Conservation (phyloP, 1,140 invertebrate genomes). For the Ganaspis sp. region DNA sequence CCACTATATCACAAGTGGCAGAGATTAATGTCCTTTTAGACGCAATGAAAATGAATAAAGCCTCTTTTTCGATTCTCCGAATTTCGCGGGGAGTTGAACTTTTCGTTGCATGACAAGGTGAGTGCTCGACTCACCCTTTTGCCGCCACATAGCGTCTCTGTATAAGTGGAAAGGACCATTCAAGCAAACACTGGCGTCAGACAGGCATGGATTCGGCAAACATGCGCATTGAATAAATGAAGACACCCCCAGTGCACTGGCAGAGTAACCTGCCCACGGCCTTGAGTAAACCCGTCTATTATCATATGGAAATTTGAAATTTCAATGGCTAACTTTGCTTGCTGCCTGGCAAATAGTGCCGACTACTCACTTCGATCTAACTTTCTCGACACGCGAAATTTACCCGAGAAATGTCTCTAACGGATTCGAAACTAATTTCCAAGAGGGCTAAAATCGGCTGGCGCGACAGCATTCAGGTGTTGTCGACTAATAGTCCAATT, state of each 20-base stretch:
- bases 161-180: neutral
- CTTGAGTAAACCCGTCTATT: neutral
- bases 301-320: constrained; percentile 40
- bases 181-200: neutral
- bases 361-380: constrained; percentile 31
- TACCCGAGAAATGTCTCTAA: neutral
- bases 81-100: no score
- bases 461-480: neutral
- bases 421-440: constrained; percentile 33
- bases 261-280: neutral
- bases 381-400: constrained; percentile 37
- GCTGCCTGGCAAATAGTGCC: neutral
- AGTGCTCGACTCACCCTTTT: neutral
- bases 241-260: neutral
- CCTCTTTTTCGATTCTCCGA: no score
- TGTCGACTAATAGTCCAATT: no score
- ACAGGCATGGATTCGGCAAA: neutral
- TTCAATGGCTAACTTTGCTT: neutral
- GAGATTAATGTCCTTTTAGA: no score
- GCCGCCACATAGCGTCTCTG: neutral
- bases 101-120: neutral
- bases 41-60: no score
- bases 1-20: no score
- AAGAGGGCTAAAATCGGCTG: constrained; percentile 28
- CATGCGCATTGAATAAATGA: neutral